Conservation (phyloP, 2,888 invertebrate species). For the Harpalus rufipes region DNA sequence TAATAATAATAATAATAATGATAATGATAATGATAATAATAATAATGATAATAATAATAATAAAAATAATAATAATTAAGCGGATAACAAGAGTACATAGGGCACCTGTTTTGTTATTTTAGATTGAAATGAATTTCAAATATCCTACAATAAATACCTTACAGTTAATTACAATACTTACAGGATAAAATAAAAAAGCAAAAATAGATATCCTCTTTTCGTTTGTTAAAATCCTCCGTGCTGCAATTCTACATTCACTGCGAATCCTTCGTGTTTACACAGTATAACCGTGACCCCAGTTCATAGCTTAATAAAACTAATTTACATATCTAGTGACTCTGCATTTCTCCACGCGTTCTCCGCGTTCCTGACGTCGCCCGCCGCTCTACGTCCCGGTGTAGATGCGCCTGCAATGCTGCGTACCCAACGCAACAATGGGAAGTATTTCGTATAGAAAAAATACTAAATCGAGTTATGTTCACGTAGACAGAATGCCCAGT, state of each 20-base stretch:
- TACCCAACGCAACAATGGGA: not conserved
- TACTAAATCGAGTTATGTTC: slow-evolving; percentile 25
- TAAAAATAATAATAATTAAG: no score
- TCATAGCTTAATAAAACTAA: slow-evolving; percentile 58
- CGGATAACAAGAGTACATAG: no score
- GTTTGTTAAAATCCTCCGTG: not conserved
- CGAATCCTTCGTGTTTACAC: slow-evolving; percentile 49
- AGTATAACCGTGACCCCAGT: slow-evolving; percentile 50
- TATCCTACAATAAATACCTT: no score
- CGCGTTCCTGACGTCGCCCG: not conserved
- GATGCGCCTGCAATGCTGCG: slow-evolving; percentile 13
- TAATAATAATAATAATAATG: no score
- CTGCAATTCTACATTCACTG: not conserved
- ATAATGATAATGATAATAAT: no score
- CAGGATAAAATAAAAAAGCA: no score
- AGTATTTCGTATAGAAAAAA: slow-evolving; percentile 20
- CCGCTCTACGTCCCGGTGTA: not conserved
- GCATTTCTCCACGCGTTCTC: not conserved
- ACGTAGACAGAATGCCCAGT: slow-evolving; percentile 6
- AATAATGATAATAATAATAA: no score
- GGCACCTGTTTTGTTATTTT: no score
- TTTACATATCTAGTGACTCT: slow-evolving; percentile 50
- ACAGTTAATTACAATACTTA: no score
- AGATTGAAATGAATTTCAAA: no score
- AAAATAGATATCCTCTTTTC: not conserved